phyloP scores from a whole-genome alignment of 2,113 vertebrate species.

The Psammodynastes pulverulentus region DNA sequence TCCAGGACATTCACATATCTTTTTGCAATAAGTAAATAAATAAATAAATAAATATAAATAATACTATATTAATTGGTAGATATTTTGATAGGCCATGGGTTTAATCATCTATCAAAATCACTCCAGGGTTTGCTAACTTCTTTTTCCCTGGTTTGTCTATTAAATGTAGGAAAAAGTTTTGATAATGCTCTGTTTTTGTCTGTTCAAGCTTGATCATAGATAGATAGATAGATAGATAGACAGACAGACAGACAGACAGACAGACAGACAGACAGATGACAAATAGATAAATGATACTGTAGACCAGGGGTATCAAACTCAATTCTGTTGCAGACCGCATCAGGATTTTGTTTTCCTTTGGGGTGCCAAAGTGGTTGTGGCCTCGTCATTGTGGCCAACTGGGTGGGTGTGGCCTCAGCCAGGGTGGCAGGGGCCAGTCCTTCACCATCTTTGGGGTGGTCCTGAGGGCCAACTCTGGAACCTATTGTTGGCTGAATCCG shows the following conservation, averaged over 20 bases:
- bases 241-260: neutral
- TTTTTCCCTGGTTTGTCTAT: neutral
- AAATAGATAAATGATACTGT: neutral
- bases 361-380: too few species aligned
- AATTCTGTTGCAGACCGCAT: too few species aligned
- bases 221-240: neutral
- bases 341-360: too few species aligned
- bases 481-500: too few species aligned
- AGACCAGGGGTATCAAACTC: too few species aligned
- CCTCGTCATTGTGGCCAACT: too few species aligned
- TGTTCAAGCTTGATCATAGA: neutral
- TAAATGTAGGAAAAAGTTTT: neutral
- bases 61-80: neutral
- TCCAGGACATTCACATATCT: neutral
- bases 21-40: neutral
- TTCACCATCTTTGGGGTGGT: too few species aligned
- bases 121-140: neutral
- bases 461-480: too few species aligned
- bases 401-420: accelerated
- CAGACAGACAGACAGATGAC: neutral
- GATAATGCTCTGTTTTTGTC: neutral
- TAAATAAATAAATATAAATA: neutral
- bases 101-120: neutral
- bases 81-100: neutral
- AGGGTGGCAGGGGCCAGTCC: too few species aligned